These are phyloP conservation scores for Pseudomyrmex gracilis DNA, from an alignment of 1,140 invertebrate species.

Conservation along the genomic window DNA sequence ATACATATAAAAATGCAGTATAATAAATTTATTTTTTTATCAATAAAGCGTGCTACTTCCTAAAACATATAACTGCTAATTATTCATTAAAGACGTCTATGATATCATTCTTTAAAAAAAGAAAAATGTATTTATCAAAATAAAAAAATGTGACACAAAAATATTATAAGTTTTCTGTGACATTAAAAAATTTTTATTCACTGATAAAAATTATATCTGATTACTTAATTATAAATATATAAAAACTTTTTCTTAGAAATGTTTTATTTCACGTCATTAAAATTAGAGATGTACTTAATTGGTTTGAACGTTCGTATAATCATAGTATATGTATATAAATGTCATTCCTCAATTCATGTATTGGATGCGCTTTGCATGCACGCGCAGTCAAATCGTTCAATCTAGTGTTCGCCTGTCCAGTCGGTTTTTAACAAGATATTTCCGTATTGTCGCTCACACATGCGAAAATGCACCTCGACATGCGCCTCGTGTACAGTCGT, in stretches of 20 bases:
- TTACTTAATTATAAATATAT: slow-evolving; percentile 4
- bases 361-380: slow-evolving; percentile 58
- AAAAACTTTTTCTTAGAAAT: not conserved
- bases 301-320: slow-evolving; percentile 18
- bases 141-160: not conserved
- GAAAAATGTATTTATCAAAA: not conserved
- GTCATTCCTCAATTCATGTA: slow-evolving; percentile 68
- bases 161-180: not conserved
- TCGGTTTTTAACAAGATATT: slow-evolving; percentile 78
- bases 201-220: not conserved
- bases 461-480: slow-evolving; percentile 61
- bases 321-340: slow-evolving; percentile 28
- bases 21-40: slow-evolving; percentile 29
- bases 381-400: slow-evolving; percentile 67
- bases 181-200: not conserved
- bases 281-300: not conserved
- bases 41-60: not conserved
- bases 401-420: slow-evolving; percentile 60
- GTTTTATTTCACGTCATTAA: not conserved
- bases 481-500: slow-evolving; percentile 71
- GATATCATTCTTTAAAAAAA: too few relatives aligned
- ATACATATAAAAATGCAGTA: not conserved
- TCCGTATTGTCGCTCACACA: slow-evolving; percentile 75
- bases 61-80: too few relatives aligned
- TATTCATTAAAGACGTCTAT: too few relatives aligned